A percentile compares a stretch with the other conserved stretches of the same genome.
Conservation (phyloP, 2,113 vertebrate genomes). For the Amblyopsis rosae region DNA sequence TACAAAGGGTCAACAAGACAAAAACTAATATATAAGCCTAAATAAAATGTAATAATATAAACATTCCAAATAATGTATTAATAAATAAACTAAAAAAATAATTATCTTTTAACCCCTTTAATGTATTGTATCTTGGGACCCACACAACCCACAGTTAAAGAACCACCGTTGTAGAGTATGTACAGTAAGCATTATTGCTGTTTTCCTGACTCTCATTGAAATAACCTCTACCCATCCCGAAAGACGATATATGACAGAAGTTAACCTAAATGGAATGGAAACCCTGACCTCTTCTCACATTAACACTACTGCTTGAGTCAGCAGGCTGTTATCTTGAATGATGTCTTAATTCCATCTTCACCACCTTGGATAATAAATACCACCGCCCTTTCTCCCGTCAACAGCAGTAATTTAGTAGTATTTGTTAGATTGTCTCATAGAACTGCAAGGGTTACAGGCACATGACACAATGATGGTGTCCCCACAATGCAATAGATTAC, state of each 20-base stretch:
- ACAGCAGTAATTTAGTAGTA: conserved; percentile 64
- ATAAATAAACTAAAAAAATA: too few species aligned
- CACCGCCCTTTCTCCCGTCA: conserved; percentile 60
- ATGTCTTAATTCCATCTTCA: conserved; percentile 75
- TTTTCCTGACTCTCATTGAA: conserved; percentile 46
- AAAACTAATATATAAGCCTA: not conserved
- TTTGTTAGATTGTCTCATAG: conserved; percentile 48
- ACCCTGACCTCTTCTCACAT: conserved; percentile 71
- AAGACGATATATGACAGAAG: conserved; percentile 58
- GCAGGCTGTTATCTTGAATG: conserved; percentile 72
- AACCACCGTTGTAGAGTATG: not conserved
- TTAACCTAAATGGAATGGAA: conserved; percentile 65
- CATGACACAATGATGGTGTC: conserved; percentile 46
- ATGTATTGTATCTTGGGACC: too few species aligned
- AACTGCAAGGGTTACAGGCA: conserved; percentile 42
- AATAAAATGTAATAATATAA: not conserved
- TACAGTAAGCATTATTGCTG: conserved; percentile 32
- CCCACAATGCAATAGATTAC: conserved; percentile 36
- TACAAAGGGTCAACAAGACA: too few species aligned
- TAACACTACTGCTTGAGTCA: conserved; percentile 72
- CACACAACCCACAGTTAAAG: too few species aligned
- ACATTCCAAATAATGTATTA: too few species aligned
- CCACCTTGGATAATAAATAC: conserved; percentile 70
- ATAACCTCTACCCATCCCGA: conserved; percentile 36
- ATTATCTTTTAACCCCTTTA: too few species aligned